Base-by-base conservation (phyloP, 1,140 invertebrate genomes). In the Penaeus japonicus region DNA sequence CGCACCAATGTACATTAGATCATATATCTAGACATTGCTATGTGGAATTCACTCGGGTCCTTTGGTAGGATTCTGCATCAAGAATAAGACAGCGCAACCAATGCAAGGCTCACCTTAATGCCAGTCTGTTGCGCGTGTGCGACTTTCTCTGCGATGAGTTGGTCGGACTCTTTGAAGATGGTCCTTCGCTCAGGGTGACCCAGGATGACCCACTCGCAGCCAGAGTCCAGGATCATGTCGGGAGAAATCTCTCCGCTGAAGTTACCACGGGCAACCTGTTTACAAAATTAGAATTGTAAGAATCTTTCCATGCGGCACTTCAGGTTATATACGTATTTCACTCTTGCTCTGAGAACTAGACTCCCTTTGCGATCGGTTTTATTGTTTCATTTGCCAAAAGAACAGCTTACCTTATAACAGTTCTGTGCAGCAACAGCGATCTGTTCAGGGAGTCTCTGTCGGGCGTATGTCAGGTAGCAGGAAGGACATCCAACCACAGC, bases 181-280 rank as follows among this genome's bases (percentile, higher is more conserved):
- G 98, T 96, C 91, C 99, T 95, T 91, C 99, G 95, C 93, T 99
- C 99, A 12, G 98, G 99, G 92, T 99, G 99, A 0, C 99, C 99
- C 39, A 99, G 99, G 35, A 99, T 92, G 91, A 99, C 98, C 97
- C 98, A 99, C 24, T 97, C 94, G 86, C 95, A 95, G 20, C 96
- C 97, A 92, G 97, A 94, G 93, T 99, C 98, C 92, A 97, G 95
- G 83, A 99, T 95, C 98, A 99, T 99, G 35, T 96, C 97, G 91
- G 98, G 85, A 22, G 82, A 86, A 30, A 94, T 94, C 91, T 95
- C 95, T 91, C 97, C 98, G 89, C 99, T 99, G 92, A 99, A 99
- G 55, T 99, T 98, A 87, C 99, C 99, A 91, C 97, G 98, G 15
- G 95, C 92, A 7, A 81, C 85, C 85, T 87, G 78, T 24, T n/a